Conservation (phyloP, 2,113 vertebrate genomes). For the Muntiacus muntjak region DNA sequence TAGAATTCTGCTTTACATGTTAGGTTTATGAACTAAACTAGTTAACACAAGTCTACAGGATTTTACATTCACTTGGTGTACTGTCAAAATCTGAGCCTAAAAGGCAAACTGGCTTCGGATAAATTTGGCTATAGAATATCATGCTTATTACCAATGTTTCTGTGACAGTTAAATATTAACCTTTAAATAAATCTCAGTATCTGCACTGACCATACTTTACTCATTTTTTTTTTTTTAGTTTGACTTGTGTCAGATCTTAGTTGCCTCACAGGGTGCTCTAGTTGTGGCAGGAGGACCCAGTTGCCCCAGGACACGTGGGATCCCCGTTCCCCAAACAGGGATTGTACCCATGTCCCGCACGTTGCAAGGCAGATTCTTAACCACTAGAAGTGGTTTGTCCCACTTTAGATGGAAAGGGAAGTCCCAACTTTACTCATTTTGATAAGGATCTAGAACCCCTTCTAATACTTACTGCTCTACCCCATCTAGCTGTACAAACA, state of each 20-base stretch:
- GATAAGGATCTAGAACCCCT: not conserved
- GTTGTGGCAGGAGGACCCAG: not conserved
- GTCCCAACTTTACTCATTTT: not conserved
- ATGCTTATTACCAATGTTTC: not conserved
- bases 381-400: not conserved
- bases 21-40: not conserved
- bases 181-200: not conserved
- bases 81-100: not conserved
- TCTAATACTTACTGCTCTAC: not conserved
- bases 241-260: not conserved
- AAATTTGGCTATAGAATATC: not conserved
- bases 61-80: not conserved
- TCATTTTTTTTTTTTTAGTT: not conserved
- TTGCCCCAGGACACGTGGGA: rapidly evolving
- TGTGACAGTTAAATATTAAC: not conserved
- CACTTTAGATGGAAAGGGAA: not conserved
- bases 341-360: not conserved
- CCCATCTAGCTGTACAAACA: not conserved
- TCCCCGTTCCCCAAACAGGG: not conserved
- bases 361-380: not conserved
- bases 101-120: not conserved
- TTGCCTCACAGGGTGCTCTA: not conserved
- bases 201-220: not conserved
- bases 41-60: not conserved
- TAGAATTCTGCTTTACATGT: not conserved